Conservation (phyloP, 2,113 vertebrate species). For the Hippocampus comes region DNA sequence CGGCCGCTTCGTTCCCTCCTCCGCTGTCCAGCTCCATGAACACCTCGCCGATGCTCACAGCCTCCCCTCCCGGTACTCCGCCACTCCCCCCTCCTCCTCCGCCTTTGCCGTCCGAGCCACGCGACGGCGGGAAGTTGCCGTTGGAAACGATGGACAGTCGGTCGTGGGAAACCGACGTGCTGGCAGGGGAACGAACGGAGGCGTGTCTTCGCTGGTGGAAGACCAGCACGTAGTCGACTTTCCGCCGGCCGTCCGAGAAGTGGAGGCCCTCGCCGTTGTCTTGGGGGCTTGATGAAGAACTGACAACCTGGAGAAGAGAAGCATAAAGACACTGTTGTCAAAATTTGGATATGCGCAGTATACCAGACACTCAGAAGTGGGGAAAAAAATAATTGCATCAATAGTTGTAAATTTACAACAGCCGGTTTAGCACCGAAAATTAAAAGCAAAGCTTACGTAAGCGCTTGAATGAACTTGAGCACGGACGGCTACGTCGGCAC, state of each 20-base stretch:
- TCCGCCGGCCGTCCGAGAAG: slow-evolving; percentile 85
- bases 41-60: slow-evolving; percentile 42
- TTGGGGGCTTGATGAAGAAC: slow-evolving; percentile 46
- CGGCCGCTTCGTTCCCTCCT: slow-evolving; percentile 40
- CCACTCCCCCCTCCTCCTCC: slow-evolving; percentile 27
- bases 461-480: slow-evolving; percentile 56
- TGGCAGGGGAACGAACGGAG: slow-evolving; percentile 24
- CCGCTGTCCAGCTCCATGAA: slow-evolving; percentile 58
- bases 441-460: slow-evolving; percentile 38
- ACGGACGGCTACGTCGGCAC: slow-evolving; percentile 47
- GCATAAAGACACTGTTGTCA: neutral
- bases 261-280: slow-evolving; percentile 66
- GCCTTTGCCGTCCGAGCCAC: slow-evolving; percentile 39
- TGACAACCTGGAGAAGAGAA: slow-evolving; percentile 45
- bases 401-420: neutral
- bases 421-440: neutral
- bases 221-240: slow-evolving; percentile 90
- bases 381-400: neutral
- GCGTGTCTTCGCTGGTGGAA: slow-evolving; percentile 80
- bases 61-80: slow-evolving; percentile 26
- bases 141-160: slow-evolving; percentile 78
- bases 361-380: too few relatives aligned
- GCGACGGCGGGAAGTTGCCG: slow-evolving; percentile 69
- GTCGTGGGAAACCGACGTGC: slow-evolving; percentile 28
- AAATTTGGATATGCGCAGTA: neutral